Percentiles rank a stretch among this genome's conserved stretches.
Evolutionary conservation across 2,888 invertebrate species (phyloP).

Genomic region (Cremastinae sp.): DNA sequence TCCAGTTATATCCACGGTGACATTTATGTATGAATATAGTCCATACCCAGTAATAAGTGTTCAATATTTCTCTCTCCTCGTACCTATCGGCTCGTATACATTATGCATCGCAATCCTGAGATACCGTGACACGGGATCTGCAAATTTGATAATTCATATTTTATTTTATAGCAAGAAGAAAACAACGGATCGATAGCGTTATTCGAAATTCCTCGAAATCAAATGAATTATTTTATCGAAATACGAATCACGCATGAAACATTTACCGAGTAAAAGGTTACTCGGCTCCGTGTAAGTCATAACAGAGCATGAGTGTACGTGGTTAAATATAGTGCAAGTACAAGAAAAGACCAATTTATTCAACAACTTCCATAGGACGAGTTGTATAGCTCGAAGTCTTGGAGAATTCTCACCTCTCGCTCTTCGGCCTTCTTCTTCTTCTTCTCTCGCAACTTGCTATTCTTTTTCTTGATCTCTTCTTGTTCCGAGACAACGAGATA

Average conservation of each 20-base stretch:
- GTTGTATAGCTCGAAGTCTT: slow-evolving; percentile 38
- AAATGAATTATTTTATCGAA: no score
- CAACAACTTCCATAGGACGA: slow-evolving; percentile 47
- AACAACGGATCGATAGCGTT: no score
- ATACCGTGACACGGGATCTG: no score
- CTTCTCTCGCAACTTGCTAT: neutral
- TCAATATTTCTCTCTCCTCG: neutral
- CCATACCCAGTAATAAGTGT: no score
- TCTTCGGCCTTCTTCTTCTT: neutral
- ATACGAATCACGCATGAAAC: no score
- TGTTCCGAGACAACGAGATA: slow-evolving; percentile 3
- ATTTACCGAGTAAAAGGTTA: no score
- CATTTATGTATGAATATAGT: slow-evolving; percentile 10
- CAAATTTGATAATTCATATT: no score
- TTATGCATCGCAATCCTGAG: neutral
- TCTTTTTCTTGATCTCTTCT: slow-evolving; percentile 9
- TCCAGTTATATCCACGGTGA: neutral
- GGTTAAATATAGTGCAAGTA: slow-evolving; percentile 20
- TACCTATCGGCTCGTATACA: neutral
- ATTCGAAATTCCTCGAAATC: no score
- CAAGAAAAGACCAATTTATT: slow-evolving; percentile 56
- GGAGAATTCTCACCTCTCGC: slow-evolving; percentile 51
- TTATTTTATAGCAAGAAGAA: neutral
- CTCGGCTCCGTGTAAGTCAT: neutral
- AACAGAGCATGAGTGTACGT: neutral